Evolutionary conservation across 2,888 invertebrate genomes (phyloP), one percentile per base, ranked within the genome.

Genomic region (Acanthococcus lagerstroemiae): DNA sequence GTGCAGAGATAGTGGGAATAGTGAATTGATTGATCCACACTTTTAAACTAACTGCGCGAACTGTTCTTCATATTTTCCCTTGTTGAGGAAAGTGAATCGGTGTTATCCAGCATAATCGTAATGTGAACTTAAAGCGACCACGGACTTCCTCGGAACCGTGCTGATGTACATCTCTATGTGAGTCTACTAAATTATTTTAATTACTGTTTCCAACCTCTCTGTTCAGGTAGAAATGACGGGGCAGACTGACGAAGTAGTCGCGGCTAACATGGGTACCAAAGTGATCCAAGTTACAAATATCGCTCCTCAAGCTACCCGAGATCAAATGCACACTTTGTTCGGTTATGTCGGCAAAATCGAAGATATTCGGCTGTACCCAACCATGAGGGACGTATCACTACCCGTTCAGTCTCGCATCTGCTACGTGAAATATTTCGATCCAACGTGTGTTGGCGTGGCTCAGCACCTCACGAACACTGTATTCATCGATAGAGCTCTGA

Each of bases 381-480:
- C 93, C 3, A 89, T 93, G 69, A 82, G 93, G 69, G 91, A 94
- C 75, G 90, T 90, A 1, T 90, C 93, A 0, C 88, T 92, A 67
- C 92, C 92, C 0, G 90, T 93, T 4, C 87, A 89, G 73, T 92
- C 94, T 0, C 84, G 95, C 71, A 94, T 97, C 74, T 96, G 96
- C 75, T 99, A 95, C 78, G 89, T 99, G 48, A 95, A 95, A 76
- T 99, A 92, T 76, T 86, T 90, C 71, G 95, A 96, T 72, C 82
- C 87, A 4, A 80, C 82, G 46, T 89, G 90, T 70, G 95, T 95
- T 24, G 88, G 88, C 19, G 90, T 95, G n/a, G 95, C 97, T 0
- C 93, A 96, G 74, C 97, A 99, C 77, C 84, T 99, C 81, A 96
- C 95, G 15, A 99, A 97, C 76, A 97, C 96, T 0, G 97, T 99